These are phyloP conservation scores for Brotula barbata DNA, from an alignment of 2,797 vertebrate genomes.

Conservation along the genomic window DNA sequence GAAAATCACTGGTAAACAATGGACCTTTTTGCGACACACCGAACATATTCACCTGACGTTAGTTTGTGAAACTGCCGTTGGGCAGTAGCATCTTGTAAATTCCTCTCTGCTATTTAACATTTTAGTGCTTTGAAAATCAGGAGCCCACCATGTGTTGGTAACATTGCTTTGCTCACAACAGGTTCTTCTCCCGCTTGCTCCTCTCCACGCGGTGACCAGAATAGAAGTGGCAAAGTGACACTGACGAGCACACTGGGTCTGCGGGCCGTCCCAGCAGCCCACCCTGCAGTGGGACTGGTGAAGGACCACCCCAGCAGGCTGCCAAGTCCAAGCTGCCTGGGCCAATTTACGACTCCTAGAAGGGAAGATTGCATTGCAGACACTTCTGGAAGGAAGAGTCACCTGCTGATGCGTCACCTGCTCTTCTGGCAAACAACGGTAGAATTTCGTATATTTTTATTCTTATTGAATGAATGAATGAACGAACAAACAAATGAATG, in stretches of 20 bases:
- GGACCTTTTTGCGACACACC: constrained; percentile 38
- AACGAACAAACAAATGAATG: too few relatives aligned
- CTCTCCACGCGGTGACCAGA: constrained; percentile 66
- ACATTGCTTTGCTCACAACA: constrained; percentile 65
- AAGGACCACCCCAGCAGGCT: constrained; percentile 72
- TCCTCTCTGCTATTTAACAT: constrained; percentile 39
- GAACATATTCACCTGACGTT: constrained; percentile 40
- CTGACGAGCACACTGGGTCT: constrained; percentile 66
- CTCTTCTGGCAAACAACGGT: background rate
- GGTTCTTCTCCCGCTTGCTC: constrained; percentile 61
- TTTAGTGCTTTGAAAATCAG: constrained; percentile 61
- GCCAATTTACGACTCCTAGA: constrained; percentile 68
- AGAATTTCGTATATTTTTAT: too few relatives aligned
- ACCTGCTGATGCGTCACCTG: constrained; percentile 47
- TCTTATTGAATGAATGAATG: too few relatives aligned
- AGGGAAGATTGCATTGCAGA: constrained; percentile 57
- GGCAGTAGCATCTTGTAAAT: constrained; percentile 67
- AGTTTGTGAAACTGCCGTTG: constrained; percentile 46
- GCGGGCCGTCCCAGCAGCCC: constrained; percentile 65
- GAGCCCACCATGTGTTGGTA: constrained; percentile 75
- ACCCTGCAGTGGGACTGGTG: constrained; percentile 64
- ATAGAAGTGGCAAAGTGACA: constrained; percentile 75
- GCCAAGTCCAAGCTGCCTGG: constrained; percentile 52
- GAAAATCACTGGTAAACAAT: constrained; percentile 25
- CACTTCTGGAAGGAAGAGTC: constrained; percentile 54